Evolutionary conservation across 2,888 invertebrate genomes (phyloP), one percentile per base, ranked within the genome.

Genomic region (Micoletzkya japonica): DNA sequence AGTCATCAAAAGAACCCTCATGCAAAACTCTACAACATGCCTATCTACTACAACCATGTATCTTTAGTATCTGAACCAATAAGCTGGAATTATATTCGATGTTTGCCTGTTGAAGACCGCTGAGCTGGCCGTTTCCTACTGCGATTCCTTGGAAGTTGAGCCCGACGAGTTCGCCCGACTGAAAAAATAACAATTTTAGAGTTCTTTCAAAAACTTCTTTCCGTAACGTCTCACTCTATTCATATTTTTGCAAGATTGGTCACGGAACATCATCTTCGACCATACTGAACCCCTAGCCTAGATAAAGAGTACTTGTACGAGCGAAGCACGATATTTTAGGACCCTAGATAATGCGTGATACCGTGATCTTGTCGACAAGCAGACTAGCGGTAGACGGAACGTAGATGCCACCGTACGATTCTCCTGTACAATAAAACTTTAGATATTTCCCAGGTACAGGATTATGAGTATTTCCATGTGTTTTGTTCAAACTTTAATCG

Each of bases 81-180:
- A n/a, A n/a, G n/a, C n/a, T n/a, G 44, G 20, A 14, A 20, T 14
- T 44, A 44, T 44, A 14, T 10, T 20, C 44, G 10, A 14, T 14
- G 72, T 52, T 76, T 2, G 58, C 68, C 58, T 68, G 68, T 0
- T 57, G 76, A n/a, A 74, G 71, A 54, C 74, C 72, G 54, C 74
- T 74, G 63, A 82, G 70, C 72, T 82, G 76, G 72, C 82, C 82
- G 71, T 82, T 82, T 67, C 82, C 82, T 49, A 82, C 72, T 2
- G 75, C 76, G 67, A 82, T 81, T 64, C 82, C 82, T 59, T 77
- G 70, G 44, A 80, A 73, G 37, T 79, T 77, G 63, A 78, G 71
- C 63, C 74, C 75, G 60, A 39, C 26, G 54, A 81, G 70, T 24
- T 71, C 50, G 10, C 72, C 70, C 32, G 70, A 61, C 74, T 77